Conservation (phyloP, 2,797 vertebrate genomes). For the Melanotaenia parkinsoni region DNA sequence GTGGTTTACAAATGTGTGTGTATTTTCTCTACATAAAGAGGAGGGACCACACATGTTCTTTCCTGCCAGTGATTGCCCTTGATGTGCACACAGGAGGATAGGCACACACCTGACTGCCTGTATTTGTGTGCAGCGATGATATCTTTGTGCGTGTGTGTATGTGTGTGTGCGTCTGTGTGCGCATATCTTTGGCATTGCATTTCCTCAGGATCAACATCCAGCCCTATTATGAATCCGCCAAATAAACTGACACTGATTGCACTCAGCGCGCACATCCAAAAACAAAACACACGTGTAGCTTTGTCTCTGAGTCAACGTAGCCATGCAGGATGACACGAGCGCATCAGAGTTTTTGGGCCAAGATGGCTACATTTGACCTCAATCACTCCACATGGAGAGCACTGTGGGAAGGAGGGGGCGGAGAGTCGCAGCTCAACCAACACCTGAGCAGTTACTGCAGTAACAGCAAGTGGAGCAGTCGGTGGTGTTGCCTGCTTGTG, state of each 20-base stretch:
- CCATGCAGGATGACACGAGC: conserved; percentile 40
- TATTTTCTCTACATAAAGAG: conserved; percentile 23
- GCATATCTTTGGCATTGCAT: conserved; percentile 22
- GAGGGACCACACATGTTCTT: conserved; percentile 55
- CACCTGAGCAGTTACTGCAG: conserved; percentile 68
- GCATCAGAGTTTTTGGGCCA: conserved; percentile 59
- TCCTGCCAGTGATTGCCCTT: conserved; percentile 71
- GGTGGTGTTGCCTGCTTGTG: conserved; percentile 35
- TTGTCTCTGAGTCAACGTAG: conserved; percentile 35
- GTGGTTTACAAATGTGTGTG: conserved; percentile 32
- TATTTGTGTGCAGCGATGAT: conserved; percentile 30
- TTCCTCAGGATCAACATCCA: conserved; percentile 68
- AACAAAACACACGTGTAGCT: conserved; percentile 36
- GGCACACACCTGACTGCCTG: conserved; percentile 61
- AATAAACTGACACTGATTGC: conserved; percentile 62
- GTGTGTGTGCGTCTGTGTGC: background rate
- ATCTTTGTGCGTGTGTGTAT: conserved; percentile 12
- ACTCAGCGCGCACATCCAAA: conserved; percentile 37
- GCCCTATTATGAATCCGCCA: conserved; percentile 51
- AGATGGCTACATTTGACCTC: conserved; percentile 72
- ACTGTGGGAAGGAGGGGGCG: conserved; percentile 29
- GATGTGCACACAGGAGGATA: conserved; percentile 65
- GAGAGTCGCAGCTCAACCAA: conserved; percentile 34
- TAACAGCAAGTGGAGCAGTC: conserved; percentile 61
- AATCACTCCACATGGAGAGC: conserved; percentile 52